Percentiles rank a stretch among this genome's conserved stretches.
Conservation (phyloP, 1,140 invertebrate genomes). For the Plectrocnemia conspersa region DNA sequence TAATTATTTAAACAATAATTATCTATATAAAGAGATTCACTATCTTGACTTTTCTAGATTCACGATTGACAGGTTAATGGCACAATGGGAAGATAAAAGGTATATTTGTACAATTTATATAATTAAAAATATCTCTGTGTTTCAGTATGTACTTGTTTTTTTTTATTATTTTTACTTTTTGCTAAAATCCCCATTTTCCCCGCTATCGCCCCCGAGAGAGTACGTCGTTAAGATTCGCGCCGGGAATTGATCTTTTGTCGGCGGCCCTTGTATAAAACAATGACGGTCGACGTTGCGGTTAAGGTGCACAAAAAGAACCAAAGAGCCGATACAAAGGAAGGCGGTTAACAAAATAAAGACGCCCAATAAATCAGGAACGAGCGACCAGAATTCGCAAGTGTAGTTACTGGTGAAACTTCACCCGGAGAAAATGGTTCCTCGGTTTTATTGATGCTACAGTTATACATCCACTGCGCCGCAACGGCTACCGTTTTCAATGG, state of each 20-base stretch:
- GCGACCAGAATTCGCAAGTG: conserved; percentile 12
- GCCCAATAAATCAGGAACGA: conserved; percentile 21
- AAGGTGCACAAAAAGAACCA: conserved; percentile 8
- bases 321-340: conserved; percentile 16
- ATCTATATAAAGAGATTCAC: no score
- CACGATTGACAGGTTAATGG: no score
- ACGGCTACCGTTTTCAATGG: neutral
- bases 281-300: neutral
- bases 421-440: conserved; percentile 1
- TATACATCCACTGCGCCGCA: conserved; percentile 3
- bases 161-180: no score
- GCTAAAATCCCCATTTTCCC: no score
- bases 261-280: conserved; percentile 10
- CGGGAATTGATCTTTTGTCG: conserved; percentile 4
- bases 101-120: no score
- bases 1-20: no score
- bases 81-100: no score
- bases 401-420: conserved; percentile 7
- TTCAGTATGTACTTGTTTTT: no score
- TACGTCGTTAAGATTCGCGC: conserved; percentile 15
- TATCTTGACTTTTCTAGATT: no score
- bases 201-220: no score
- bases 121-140: no score
- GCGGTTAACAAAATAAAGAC: conserved; percentile 26
- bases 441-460: conserved; percentile 3